Evolutionary conservation across 2,797 vertebrate species (phyloP).

Genomic region (Pangasius djambal): DNA sequence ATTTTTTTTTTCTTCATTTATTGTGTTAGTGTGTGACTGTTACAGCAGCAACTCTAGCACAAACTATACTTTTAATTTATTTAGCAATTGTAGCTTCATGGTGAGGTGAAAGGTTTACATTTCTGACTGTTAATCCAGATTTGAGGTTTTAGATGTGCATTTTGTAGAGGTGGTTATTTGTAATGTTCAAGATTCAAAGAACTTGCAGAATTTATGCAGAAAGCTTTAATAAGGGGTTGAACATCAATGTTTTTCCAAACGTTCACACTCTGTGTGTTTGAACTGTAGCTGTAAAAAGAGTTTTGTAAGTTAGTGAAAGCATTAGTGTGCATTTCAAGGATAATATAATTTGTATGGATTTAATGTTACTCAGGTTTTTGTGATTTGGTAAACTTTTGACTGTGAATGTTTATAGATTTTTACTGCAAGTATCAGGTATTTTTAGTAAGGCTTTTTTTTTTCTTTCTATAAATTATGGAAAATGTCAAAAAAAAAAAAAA

Average conservation of each 20-base stretch:
- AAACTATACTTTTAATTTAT: neutral
- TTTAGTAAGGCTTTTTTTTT: neutral
- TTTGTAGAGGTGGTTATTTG: neutral
- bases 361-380: conserved; percentile 5
- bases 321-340: neutral
- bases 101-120: neutral
- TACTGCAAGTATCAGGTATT: neutral
- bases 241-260: neutral
- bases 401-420: neutral
- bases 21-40: neutral
- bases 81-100: neutral
- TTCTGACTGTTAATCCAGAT: neutral
- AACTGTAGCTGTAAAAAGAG: neutral
- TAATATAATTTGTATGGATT: neutral
- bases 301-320: neutral
- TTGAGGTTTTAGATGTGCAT: neutral
- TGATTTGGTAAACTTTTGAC: neutral
- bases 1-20: neutral
- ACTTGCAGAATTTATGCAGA: neutral
- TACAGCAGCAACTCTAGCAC: neutral
- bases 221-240: neutral
- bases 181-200: neutral
- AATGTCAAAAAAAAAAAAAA: neutral
- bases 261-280: neutral
- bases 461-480: too few relatives aligned